Base-by-base conservation (phyloP, 2,113 vertebrate species). In the Pontoporia blainvillei region DNA sequence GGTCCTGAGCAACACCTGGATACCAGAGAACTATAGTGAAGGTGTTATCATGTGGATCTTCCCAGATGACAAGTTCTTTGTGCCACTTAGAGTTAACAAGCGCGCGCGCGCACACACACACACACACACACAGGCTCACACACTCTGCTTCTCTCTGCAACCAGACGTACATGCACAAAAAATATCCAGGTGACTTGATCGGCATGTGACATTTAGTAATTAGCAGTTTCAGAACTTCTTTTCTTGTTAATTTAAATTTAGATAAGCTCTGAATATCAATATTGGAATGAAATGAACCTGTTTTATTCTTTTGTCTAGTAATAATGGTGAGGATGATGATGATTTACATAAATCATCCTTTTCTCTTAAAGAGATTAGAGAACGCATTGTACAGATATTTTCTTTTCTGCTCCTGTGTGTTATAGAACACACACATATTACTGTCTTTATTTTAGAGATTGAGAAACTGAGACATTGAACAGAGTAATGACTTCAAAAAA, bases 161-260 rank as follows among this genome's bases (percentile, higher is more conserved):
- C 14, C 49, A 52, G 34, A 84, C 3, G 25, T 44, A 76, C 36
- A 49, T 21, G 27, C 54, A 82, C 39, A 62, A 91, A 97, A 66
- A 14, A 49, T 87, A 62, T 31, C 46, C 36, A 73, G 49, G 52
- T 46, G 44, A 94, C 6, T 76, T 88, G 69, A 90, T 69, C 2
- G 21, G 67, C 64, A 57, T 27, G 54, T 52, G 12, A 54, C 31
- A 18, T 71, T 96, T 57, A 89, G 87, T 85, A 90, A 95, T 96
- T 31, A 82, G 73, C 25, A 86, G 36, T 86, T 97, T 90, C 6
- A 44, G 73, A 81, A 75, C 2, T 29, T 84, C 27, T 94, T 87
- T 86, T 93, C 46, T 69, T 84, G 5, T 88, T 54, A 90, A 78
- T 92, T 96, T 96, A 90, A 92, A 88, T 81, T 91, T 88, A 91